A percentile compares a stretch with the other conserved stretches of the same genome.
phyloP scores from a whole-genome alignment of 2,113 vertebrate genomes.

The Rhea americana region DNA sequence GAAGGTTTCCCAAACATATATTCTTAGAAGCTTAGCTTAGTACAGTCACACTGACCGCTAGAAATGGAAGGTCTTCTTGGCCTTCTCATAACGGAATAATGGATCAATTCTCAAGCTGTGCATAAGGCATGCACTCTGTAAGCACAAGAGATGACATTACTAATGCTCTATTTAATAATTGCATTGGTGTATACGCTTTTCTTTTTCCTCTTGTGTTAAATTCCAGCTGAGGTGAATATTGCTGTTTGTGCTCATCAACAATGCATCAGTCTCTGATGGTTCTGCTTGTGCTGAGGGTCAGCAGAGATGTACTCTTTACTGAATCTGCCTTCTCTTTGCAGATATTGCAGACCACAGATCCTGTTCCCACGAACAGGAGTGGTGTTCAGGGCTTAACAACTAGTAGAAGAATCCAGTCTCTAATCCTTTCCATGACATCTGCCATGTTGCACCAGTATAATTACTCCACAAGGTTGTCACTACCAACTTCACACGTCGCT shows the following conservation, averaged over 20 bases:
- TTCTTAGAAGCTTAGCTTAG: background rate
- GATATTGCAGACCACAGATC: background rate
- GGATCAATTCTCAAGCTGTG: background rate
- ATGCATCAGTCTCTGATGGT: background rate
- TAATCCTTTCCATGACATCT: background rate
- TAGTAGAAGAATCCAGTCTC: background rate
- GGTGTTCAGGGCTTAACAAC: background rate
- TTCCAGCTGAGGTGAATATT: background rate
- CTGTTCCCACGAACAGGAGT: background rate
- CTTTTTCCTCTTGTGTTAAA: background rate
- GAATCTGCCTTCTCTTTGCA: background rate
- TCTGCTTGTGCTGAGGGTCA: background rate
- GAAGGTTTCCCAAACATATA: background rate
- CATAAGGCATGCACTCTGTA: background rate
- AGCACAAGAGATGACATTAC: background rate
- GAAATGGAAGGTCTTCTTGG: background rate
- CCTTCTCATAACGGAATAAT: background rate
- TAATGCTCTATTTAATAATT: background rate
- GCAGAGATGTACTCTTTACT: background rate
- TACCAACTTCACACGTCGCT: background rate
- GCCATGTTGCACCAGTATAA: accelerated
- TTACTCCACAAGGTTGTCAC: background rate
- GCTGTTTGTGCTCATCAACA: accelerated
- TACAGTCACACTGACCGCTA: background rate
- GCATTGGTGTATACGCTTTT: background rate